These are phyloP conservation scores for Andrena chrysosceles DNA, from an alignment of 2,888 invertebrate genomes.

Conservation along the genomic window DNA sequence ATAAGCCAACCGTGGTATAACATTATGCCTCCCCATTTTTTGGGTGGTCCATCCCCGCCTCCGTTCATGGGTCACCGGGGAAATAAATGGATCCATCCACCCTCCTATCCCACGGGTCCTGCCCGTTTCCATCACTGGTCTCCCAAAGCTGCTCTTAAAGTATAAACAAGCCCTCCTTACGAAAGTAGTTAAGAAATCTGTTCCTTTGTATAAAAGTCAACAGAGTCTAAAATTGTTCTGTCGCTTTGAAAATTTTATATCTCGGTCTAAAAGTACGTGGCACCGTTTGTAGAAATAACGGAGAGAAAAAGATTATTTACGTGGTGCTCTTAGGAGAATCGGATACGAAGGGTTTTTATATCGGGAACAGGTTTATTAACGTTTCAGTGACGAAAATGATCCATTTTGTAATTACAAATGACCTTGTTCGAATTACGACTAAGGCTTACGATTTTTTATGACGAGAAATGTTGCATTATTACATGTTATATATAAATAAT, in stretches of 20 bases:
- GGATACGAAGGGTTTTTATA: conserved; percentile 47
- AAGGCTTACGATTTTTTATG: conserved; percentile 79
- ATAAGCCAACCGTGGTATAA: conserved; percentile 82
- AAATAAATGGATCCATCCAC: conserved; percentile 81
- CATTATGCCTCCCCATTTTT: conserved; percentile 81
- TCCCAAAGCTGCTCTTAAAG: conserved; percentile 82
- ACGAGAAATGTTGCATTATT: conserved; percentile 78
- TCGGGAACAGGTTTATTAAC: conserved; percentile 70
- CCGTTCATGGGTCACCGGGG: conserved; percentile 81
- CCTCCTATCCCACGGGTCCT: conserved; percentile 80
- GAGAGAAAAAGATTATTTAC: conserved; percentile 2
- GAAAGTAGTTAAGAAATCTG: conserved; percentile 73
- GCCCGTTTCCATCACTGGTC: conserved; percentile 83
- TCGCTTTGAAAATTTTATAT: conserved; percentile 45
- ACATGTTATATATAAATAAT: conserved; percentile 76
- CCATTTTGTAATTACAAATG: conserved; percentile 75
- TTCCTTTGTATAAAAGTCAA: conserved; percentile 60
- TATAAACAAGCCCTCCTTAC: conserved; percentile 71
- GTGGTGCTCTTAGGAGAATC: conserved; percentile 10
- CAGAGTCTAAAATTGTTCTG: conserved; percentile 43
- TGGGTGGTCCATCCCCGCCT: conserved; percentile 82
- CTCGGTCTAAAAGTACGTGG: conserved; percentile 26
- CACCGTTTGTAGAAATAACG: conserved; percentile 8
- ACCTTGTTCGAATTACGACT: conserved; percentile 75
- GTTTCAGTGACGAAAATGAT: conserved; percentile 68